Base-by-base conservation (phyloP, 1,140 invertebrate species). In the Arctopsyche grandis region DNA sequence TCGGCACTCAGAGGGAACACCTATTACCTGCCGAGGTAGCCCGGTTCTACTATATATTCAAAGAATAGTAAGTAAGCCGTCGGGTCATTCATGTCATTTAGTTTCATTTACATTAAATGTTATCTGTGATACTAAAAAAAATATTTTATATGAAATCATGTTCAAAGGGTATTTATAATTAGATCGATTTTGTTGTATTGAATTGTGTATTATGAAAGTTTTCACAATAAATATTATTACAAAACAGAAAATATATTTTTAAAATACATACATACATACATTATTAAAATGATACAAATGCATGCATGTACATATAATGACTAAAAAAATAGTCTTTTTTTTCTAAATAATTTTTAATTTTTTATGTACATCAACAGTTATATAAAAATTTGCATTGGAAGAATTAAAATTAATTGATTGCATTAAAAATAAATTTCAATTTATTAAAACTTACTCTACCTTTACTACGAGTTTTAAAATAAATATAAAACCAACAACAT, bases 101-200 rank as follows among this genome's bases (percentile, higher is more conserved):
- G 19, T 46, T 38, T 75, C 9, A 58, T 69, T 66, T 81, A 81
- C 56, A 58, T 81, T 81, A 63, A 81, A 79, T 79, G 80, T 81
- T 82, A 79, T 82, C 81, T 82, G 81, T 82, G 81, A 82, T 82
- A 82, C 79, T 48, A 69, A 79, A 71, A 38, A 38, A 19, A 73
- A 81, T 82, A 82, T 78, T 82, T 81, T 77, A 69, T 79, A 73
- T 82, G 56, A 79, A 82, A 82, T 78, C 75, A 82, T 77, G 78
- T 82, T 75, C 52, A 75, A 82, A 82, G 81, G 81, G 81, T 82
- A 82, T 77, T 79, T 77, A 77, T 76, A 76, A 26, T n/a, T 79
- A 78, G 69, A 19, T 66, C 24, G 29, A 75, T 79, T 79, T 60
- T 79, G 79, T 75, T 52, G 69, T 70, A 46, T 70, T 7, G 69